Evolutionary conservation across 2,113 vertebrate species (phyloP).

Genomic region (Camelus dromedarius): DNA sequence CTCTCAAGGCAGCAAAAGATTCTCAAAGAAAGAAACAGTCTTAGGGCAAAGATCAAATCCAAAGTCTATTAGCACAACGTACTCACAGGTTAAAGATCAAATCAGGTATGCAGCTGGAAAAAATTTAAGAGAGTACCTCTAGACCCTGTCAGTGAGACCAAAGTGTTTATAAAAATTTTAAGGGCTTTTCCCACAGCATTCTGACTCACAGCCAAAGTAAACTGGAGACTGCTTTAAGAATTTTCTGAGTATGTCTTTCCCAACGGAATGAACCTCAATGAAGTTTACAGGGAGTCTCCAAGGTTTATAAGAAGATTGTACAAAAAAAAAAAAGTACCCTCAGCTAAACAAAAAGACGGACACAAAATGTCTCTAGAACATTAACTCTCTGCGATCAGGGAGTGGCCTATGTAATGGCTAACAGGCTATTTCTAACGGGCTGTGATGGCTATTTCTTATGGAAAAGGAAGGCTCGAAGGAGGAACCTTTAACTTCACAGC

Average conservation of each 20-base stretch:
- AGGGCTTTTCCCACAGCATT: not conserved
- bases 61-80: not conserved
- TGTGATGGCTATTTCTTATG: not conserved
- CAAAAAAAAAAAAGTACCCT: not conserved
- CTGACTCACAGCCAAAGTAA: not conserved
- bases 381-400: not conserved
- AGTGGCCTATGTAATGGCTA: not conserved
- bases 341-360: not conserved
- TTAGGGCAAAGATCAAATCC: constrained; percentile 49
- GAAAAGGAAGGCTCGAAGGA: not conserved
- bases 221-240: not conserved
- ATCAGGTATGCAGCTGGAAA: not conserved
- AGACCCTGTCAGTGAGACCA: not conserved
- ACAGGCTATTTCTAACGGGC: not conserved
- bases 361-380: not conserved
- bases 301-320: not conserved
- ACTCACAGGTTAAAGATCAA: constrained; percentile 25
- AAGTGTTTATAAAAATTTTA: not conserved
- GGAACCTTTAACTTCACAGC: not conserved
- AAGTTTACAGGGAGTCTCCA: not conserved
- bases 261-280: not conserved
- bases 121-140: not conserved
- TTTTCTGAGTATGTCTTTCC: not conserved
- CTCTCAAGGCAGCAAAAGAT: not conserved
- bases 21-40: constrained; percentile 29